These are phyloP conservation scores for Siniperca chuatsi DNA, from an alignment of 2,113 vertebrate genomes.

Conservation along the genomic window DNA sequence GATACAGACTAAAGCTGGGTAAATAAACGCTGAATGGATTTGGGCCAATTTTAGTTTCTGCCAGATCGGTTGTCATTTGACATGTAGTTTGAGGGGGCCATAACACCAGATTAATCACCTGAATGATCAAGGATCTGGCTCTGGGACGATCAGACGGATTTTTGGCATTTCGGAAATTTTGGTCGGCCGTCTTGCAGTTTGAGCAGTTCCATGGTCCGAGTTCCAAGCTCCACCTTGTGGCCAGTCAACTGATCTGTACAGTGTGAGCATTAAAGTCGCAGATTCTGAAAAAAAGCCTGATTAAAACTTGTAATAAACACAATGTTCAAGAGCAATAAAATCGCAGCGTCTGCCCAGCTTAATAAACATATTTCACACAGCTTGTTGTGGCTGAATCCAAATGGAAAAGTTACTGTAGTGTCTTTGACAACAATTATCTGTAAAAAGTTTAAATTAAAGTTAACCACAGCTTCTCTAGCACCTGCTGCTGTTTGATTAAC, in stretches of 20 bases:
- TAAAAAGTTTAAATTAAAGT: not conserved
- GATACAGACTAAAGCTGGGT: too few relatives aligned
- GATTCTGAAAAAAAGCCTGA: not conserved
- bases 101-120: too few relatives aligned
- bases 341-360: not conserved
- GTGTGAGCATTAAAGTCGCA: not conserved
- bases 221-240: too few relatives aligned
- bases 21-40: not conserved
- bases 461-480: not conserved
- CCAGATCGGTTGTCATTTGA: too few relatives aligned
- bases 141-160: too few relatives aligned
- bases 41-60: not conserved
- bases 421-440: not conserved
- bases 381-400: not conserved
- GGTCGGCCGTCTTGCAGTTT: too few relatives aligned
- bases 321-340: not conserved
- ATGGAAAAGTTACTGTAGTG: not conserved
- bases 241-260: not conserved
- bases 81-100: too few relatives aligned
- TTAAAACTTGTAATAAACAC: not conserved
- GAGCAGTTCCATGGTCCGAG: not conserved
- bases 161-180: too few relatives aligned
- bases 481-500: not conserved
- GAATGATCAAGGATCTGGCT: too few relatives aligned
- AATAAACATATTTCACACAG: not conserved